phyloP scores from a whole-genome alignment of 2,888 invertebrate species.

The Epinotia bilunana region DNA sequence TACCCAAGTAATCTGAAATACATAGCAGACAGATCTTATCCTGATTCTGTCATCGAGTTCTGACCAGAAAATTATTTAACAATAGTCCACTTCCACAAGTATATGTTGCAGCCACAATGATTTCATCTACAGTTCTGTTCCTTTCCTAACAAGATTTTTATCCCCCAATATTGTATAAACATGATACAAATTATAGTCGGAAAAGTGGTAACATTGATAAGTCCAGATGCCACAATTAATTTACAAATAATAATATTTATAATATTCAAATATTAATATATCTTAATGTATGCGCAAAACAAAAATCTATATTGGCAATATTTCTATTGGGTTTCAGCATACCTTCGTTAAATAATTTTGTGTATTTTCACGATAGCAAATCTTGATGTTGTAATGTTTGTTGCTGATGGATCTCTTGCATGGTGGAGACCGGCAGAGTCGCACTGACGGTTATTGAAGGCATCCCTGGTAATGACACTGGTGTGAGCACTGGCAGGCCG shows the following conservation, averaged over 20 bases:
- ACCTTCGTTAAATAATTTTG: slow-evolving; percentile 44
- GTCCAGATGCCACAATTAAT: slow-evolving; percentile 54
- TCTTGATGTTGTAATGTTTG: slow-evolving; percentile 76
- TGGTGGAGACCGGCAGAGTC: slow-evolving; percentile 86
- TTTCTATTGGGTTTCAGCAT: slow-evolving; percentile 54
- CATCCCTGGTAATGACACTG: slow-evolving; percentile 90
- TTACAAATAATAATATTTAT: slow-evolving; percentile 49
- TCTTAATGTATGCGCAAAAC: slow-evolving; percentile 57
- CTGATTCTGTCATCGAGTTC: no score
- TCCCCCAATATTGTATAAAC: background rate
- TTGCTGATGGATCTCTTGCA: slow-evolving; percentile 82
- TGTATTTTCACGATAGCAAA: slow-evolving; percentile 71
- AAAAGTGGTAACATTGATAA: slow-evolving; percentile 39
- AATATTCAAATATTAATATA: slow-evolving; percentile 59
- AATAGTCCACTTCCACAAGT: slow-evolving; percentile 1
- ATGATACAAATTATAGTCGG: slow-evolving; percentile 11
- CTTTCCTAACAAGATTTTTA: background rate
- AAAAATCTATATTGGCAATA: slow-evolving; percentile 56
- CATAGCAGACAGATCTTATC: no score
- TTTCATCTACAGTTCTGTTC: background rate
- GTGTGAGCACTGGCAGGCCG: slow-evolving; percentile 85
- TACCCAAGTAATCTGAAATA: no score
- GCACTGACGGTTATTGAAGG: slow-evolving; percentile 92
- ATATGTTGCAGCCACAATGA: slow-evolving; percentile 8
- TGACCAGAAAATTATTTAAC: background rate